Conservation (phyloP, 2,113 vertebrate genomes). For the Noctilio leporinus region DNA sequence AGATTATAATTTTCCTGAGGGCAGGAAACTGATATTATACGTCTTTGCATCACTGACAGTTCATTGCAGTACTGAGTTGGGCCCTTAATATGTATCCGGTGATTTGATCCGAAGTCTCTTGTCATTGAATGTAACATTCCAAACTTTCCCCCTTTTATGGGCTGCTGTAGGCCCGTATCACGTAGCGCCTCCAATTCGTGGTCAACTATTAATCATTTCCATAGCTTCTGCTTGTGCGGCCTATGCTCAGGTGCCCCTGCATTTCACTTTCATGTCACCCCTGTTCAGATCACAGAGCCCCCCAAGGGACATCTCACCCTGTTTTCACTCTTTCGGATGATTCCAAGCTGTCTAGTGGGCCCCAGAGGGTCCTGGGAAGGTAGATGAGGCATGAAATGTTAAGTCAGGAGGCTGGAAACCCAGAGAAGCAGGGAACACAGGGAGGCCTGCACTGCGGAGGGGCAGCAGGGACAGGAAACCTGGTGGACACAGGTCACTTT, state of each 20-base stretch:
- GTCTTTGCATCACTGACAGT: neutral
- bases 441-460: neutral
- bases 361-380: neutral
- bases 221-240: neutral
- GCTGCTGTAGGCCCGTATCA: neutral
- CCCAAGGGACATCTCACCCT: neutral
- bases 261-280: neutral
- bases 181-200: neutral
- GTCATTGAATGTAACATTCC: neutral
- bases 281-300: neutral
- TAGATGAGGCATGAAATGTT: neutral
- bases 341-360: neutral
- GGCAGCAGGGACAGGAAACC: neutral
- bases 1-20: slow-evolving; percentile 47
- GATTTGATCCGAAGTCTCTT: slow-evolving; percentile 18
- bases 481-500: neutral
- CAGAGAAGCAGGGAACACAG: neutral
- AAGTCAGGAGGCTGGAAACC: neutral
- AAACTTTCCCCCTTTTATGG: neutral
- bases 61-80: neutral
- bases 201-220: neutral
- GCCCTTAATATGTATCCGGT: neutral
- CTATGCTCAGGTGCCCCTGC: neutral
- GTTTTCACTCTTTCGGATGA: neutral
- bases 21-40: neutral